A percentile compares a stretch with the other conserved stretches of the same genome.
phyloP scores from a whole-genome alignment of 2,113 vertebrate species.

The Stercorarius parasiticus region DNA sequence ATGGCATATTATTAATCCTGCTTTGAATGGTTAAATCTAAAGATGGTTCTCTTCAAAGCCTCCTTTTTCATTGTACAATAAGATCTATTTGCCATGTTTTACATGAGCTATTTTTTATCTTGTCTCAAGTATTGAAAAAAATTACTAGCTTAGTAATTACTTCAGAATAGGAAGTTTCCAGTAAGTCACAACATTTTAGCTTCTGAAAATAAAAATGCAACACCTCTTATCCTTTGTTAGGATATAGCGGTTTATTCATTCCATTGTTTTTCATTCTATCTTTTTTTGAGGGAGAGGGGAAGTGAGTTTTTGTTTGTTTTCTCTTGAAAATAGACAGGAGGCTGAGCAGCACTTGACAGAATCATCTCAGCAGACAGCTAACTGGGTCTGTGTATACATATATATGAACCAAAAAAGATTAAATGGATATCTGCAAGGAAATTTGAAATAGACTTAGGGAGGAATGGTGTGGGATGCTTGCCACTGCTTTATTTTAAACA shows the following conservation, averaged over 20 bases:
- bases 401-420: background rate
- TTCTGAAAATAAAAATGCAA: constrained; percentile 12
- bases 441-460: background rate
- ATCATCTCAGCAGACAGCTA: background rate
- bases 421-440: background rate
- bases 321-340: background rate
- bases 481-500: background rate
- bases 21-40: background rate
- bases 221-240: background rate
- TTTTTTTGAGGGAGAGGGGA: background rate
- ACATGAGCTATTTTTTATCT: constrained; percentile 11
- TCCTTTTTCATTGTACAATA: background rate
- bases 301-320: background rate
- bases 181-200: constrained; percentile 1
- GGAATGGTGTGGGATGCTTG: background rate
- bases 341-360: background rate
- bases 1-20: background rate
- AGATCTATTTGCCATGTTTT: background rate
- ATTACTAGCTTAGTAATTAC: background rate
- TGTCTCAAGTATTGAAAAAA: constrained; percentile 21
- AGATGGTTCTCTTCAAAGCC: background rate
- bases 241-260: background rate
- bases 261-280: background rate
- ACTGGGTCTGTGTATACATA: background rate
- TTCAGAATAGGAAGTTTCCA: constrained; percentile 18